Percentiles rank a stretch among this genome's conserved stretches.
These are phyloP conservation scores for Thaumetopoea pityocampa DNA, from an alignment of 1,140 invertebrate species.

Conservation along the genomic window DNA sequence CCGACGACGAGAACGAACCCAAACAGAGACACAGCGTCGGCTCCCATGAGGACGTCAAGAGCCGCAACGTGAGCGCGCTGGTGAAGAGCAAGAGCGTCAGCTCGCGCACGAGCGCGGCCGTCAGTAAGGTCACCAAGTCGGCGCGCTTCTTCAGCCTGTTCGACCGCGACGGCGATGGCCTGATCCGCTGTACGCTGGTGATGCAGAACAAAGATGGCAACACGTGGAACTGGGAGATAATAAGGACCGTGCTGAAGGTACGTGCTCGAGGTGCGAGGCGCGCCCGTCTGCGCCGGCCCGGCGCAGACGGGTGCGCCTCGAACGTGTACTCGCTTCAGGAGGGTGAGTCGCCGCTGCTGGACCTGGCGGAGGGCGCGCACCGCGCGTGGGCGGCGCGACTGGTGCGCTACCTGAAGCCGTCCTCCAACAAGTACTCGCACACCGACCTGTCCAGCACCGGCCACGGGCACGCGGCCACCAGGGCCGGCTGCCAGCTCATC, in stretches of 20 bases:
- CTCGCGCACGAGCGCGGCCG: constrained; percentile 58
- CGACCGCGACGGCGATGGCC: constrained; percentile 78
- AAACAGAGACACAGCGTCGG: constrained; percentile 66
- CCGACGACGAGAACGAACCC: constrained; percentile 59
- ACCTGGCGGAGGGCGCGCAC: constrained; percentile 80
- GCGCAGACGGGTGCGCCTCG: too few relatives aligned
- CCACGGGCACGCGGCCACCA: constrained; percentile 53
- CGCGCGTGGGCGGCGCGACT: constrained; percentile 88
- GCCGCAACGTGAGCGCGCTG: constrained; percentile 60
- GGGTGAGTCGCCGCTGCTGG: constrained; percentile 46
- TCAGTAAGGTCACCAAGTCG: constrained; percentile 62
- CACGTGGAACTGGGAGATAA: constrained; percentile 91
- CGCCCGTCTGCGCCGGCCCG: too few relatives aligned
- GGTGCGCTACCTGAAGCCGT: constrained; percentile 91
- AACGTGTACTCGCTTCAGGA: constrained; percentile 49
- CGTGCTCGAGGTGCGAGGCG: too few relatives aligned
- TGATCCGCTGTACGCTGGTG: constrained; percentile 85
- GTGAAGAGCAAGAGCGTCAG: constrained; percentile 73
- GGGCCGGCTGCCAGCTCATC: constrained; percentile 59
- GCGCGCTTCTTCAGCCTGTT: constrained; percentile 69
- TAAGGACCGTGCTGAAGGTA: constrained; percentile 87
- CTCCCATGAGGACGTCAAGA: constrained; percentile 53
- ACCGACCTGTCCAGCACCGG: constrained; percentile 71
- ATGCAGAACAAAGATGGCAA: constrained; percentile 82
- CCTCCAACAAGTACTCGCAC: constrained; percentile 89